Evolutionary conservation across 2,888 invertebrate species (phyloP).

Genomic region (Empis livida): DNA sequence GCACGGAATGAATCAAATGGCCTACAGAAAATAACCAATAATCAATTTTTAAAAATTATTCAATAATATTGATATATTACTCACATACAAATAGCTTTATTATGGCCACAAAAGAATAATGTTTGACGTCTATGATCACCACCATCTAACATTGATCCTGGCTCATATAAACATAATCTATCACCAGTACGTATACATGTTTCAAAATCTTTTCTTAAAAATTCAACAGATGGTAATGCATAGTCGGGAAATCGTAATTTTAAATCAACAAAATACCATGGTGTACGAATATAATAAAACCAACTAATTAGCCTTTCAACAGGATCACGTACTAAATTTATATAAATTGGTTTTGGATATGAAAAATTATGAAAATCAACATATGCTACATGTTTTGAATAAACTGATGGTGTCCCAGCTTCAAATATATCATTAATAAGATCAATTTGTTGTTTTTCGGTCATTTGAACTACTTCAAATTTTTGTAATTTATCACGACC

Average conservation of each 20-base stretch:
- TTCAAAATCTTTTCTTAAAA: conserved; percentile 82
- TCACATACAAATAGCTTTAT: conserved; percentile 63
- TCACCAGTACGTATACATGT: conserved; percentile 65
- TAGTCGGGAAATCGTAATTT: conserved; percentile 53
- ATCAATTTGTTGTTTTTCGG: conserved; percentile 23
- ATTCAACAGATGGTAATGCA: conserved; percentile 46
- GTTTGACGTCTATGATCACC: conserved; percentile 77
- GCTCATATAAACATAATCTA: conserved; percentile 58
- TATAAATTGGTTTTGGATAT: conserved; percentile 69
- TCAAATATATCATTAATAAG: conserved; percentile 45
- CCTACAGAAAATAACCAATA: too few relatives aligned
- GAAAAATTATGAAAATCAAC: conserved; percentile 40
- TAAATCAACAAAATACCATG: conserved; percentile 75
- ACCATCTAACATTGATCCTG: conserved; percentile 60
- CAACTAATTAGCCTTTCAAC: conserved; percentile 82
- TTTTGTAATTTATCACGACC: background rate
- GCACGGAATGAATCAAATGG: conserved; percentile 75
- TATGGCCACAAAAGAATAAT: conserved; percentile 83
- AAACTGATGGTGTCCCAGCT: conserved; percentile 35
- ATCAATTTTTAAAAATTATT: too few relatives aligned
- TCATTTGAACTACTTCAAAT: conserved; percentile 12
- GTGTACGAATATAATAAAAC: conserved; percentile 82
- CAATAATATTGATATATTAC: too few relatives aligned
- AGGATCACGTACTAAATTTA: conserved; percentile 81
- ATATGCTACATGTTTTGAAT: conserved; percentile 28